Conservation (phyloP, 2,797 vertebrate species). For the Rhinatrema bivittatum region DNA sequence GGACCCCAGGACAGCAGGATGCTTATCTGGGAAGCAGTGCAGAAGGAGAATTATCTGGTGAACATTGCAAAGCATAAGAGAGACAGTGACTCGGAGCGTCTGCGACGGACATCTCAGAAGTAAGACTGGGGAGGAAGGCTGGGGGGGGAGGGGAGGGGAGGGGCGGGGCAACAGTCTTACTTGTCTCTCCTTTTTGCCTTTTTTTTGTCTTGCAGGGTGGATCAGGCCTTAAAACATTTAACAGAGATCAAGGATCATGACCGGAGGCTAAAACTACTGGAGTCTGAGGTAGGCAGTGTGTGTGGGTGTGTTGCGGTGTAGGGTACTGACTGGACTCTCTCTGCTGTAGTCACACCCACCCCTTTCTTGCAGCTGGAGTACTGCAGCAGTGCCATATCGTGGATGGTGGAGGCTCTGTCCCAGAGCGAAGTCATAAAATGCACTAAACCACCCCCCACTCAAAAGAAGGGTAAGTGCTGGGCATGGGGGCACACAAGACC, state of each 20-base stretch:
- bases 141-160: fast-evolving
- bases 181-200: background rate
- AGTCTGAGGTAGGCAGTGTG: constrained; percentile 56
- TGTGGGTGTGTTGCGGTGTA: background rate
- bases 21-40: constrained; percentile 72
- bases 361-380: constrained; percentile 56
- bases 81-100: constrained; percentile 64
- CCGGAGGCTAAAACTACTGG: constrained; percentile 58
- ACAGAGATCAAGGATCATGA: constrained; percentile 65
- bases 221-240: constrained; percentile 68
- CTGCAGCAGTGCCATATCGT: constrained; percentile 65
- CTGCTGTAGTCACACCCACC: background rate
- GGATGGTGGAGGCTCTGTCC: constrained; percentile 65
- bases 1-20: constrained; percentile 48
- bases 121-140: constrained; percentile 23
- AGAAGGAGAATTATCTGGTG: constrained; percentile 72
- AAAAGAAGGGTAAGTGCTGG: constrained; percentile 12
- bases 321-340: too few relatives aligned
- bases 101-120: constrained; percentile 71
- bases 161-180: fast-evolving
- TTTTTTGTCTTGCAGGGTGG: constrained; percentile 54
- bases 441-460: constrained; percentile 29
- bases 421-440: constrained; percentile 55
- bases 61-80: constrained; percentile 53
- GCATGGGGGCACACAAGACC: background rate